Evolutionary conservation across 1,140 invertebrate species (phyloP).

Genomic region (Magallana gigas): DNA sequence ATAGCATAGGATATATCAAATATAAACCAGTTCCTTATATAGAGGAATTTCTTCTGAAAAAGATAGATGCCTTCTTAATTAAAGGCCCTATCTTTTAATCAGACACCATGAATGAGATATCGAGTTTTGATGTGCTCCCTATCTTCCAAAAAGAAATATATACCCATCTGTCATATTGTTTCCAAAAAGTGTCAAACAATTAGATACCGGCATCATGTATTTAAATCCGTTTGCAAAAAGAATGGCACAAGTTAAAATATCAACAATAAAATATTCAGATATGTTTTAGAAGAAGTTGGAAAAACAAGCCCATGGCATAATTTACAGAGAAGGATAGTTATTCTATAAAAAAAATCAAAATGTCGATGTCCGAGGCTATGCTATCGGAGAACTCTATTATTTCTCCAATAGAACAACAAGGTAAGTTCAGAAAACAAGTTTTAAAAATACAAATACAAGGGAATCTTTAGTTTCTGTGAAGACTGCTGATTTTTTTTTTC

Average conservation of each 20-base stretch:
- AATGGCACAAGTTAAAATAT: not conserved
- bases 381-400: slow-evolving; percentile 63
- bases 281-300: not conserved
- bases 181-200: slow-evolving; percentile 23
- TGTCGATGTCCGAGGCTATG: slow-evolving; percentile 57
- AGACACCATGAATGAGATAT: not conserved
- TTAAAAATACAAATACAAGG: no score
- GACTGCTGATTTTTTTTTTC: no score
- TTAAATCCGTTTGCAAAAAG: not conserved
- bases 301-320: not conserved
- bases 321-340: not conserved
- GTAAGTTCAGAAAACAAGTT: slow-evolving; percentile 54
- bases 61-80: not conserved
- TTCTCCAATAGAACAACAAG: slow-evolving; percentile 68
- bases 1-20: no score
- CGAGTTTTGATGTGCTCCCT: slow-evolving; percentile 8
- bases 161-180: not conserved
- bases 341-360: slow-evolving; percentile 23
- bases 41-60: no score
- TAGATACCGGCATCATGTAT: not conserved
- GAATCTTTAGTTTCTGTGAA: no score
- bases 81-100: not conserved
- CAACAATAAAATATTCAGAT: not conserved
- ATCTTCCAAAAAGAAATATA: not conserved
- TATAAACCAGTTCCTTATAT: no score